Evolutionary conservation across 2,888 invertebrate species (phyloP).

Genomic region (Therioaphis trifolii): DNA sequence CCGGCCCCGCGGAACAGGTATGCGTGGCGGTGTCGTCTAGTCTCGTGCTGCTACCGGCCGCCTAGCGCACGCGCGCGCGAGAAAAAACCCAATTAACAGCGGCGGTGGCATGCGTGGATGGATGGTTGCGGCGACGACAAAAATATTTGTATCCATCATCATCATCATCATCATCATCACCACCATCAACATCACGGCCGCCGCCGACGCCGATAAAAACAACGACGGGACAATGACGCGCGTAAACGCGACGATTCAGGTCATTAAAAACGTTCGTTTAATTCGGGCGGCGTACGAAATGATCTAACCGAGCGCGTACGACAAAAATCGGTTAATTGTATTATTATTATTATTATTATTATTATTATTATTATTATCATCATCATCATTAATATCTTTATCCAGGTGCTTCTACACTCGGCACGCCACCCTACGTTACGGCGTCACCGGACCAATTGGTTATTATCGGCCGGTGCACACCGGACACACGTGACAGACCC

Average conservation of each 20-base stretch:
- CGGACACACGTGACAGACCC: background rate
- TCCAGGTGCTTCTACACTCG: too few relatives aligned
- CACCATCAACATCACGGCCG: too few relatives aligned
- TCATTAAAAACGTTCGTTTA: constrained; percentile 44
- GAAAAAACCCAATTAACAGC: constrained; percentile 52
- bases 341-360: too few relatives aligned
- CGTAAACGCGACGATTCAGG: too few relatives aligned
- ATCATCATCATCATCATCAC: too few relatives aligned
- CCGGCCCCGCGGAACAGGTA: constrained; percentile 23
- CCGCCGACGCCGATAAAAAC: constrained; percentile 18
- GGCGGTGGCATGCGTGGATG: constrained; percentile 22
- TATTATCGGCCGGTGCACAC: too few relatives aligned
- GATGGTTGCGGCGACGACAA: constrained; percentile 45
- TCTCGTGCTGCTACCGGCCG: constrained; percentile 12
- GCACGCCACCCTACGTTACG: too few relatives aligned
- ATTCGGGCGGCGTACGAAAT: background rate
- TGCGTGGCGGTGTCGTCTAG: constrained; percentile 40
- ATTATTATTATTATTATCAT: too few relatives aligned
- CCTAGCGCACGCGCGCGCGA: constrained; percentile 44
- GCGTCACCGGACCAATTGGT: too few relatives aligned
- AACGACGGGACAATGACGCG: constrained; percentile 24
- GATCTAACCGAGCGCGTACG: background rate
- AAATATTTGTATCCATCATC: constrained; percentile 58
- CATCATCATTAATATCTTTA: too few relatives aligned
- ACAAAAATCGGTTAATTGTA: too few relatives aligned